Base-by-base conservation (phyloP, 2,888 invertebrate species). In the Drosophila fulvimacula region DNA sequence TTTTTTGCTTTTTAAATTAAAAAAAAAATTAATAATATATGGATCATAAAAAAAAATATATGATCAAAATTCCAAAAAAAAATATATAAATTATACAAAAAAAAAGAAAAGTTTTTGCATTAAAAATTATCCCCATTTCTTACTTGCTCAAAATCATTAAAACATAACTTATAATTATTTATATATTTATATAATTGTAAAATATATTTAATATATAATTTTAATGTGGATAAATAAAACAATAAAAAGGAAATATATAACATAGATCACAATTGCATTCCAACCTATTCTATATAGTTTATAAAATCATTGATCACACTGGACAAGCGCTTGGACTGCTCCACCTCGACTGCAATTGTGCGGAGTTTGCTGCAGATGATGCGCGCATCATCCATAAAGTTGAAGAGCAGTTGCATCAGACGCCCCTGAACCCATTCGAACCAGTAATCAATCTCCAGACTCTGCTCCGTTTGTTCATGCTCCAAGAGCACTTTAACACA, bases 361-460 rank as follows among this genome's bases (percentile, higher is more conserved):
- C 34, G 19, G 0, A 83, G 49, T 17, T 73, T 67, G 10, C 13
- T n/a, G 21, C 39, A 34, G 0, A 88, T 63, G 1, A 2, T 39
- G 7, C 63, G 60, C 3, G 39, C 44, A 9, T 84, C 72, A 0
- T 74, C 64, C 0, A 46, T 36, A 9, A 70, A 63, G 5, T 51
- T 69, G 10, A 83, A 82, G 0, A 83, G 55, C 0, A 79, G 6
- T 7, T 42, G 67, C 21, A 67, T 70, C 6, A 83, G 27, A 0
- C 82, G 70, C 0, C 82, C 88, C 6, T 64, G 24, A 0, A 83
- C 56, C 74, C 77, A 82, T 5, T 82, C 13, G 52, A 42, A 63
- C 85, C 88, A 88, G 42, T 66, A 74, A 4, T 76, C 66, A 1
- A 38, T 30, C 15, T 62, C 51, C 51, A 32, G 30, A 0, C 5